Conservation (phyloP, 2,888 invertebrate genomes). For the Frankliniella intonsa region DNA sequence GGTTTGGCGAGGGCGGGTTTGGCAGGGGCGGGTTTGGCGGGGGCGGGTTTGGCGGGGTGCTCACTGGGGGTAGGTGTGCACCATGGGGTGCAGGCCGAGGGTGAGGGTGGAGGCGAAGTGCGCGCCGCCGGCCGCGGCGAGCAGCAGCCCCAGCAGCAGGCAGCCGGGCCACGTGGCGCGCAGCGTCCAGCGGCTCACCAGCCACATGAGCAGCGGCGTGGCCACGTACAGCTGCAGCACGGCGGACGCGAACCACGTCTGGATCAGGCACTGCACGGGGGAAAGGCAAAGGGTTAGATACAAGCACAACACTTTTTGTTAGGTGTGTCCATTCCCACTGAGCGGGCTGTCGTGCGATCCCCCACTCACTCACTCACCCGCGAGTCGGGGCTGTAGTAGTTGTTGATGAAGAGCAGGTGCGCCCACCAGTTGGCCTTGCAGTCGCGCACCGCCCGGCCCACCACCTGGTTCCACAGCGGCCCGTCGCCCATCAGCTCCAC, state of each 20-base stretch:
- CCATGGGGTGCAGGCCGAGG: neutral
- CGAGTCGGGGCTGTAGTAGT: slow-evolving; percentile 31
- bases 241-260: neutral
- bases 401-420: slow-evolving; percentile 36
- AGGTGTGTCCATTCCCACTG: no score
- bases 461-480: slow-evolving; percentile 34
- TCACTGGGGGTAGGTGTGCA: neutral
- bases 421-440: slow-evolving; percentile 38
- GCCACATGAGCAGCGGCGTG: slow-evolving; percentile 7
- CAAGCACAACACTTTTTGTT: neutral
- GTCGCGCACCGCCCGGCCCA: slow-evolving; percentile 34
- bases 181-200: slow-evolving; percentile 15
- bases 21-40: no score
- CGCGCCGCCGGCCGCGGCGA: neutral
- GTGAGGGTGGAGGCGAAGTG: neutral
- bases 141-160: slow-evolving; percentile 18
- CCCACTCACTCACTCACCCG: neutral
- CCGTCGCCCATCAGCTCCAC: slow-evolving; percentile 34
- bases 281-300: neutral
- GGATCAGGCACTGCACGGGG: neutral
- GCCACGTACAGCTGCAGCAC: neutral
- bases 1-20: no score
- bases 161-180: neutral
- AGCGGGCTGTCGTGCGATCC: no score
- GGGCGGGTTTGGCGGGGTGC: no score